A percentile compares a stretch with the other conserved stretches of the same genome.
These are phyloP conservation scores for Apostichopus parvimensis DNA, from an alignment of 35 echinoderm and acorn worm species.

Conservation along the genomic window DNA sequence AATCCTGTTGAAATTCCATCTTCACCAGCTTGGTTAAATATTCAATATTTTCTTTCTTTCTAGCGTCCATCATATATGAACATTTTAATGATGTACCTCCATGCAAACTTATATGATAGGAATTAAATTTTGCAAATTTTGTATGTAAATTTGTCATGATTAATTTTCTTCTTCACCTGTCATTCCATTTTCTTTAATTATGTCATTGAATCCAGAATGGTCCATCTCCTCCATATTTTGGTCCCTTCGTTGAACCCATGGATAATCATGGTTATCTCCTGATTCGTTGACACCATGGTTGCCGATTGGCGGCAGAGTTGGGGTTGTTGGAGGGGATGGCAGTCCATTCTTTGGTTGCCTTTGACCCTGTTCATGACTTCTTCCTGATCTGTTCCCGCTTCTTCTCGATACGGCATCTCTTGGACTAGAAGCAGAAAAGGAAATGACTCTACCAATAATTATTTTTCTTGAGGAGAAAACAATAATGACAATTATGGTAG, in stretches of 20 bases:
- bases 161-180: neutral
- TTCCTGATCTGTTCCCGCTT: constrained; percentile 23
- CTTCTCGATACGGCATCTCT: neutral
- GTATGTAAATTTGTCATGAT: no score
- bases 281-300: neutral
- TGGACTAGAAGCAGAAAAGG: neutral
- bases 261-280: neutral
- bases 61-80: no score
- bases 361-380: neutral
- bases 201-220: neutral
- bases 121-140: no score
- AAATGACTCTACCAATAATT: neutral
- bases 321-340: neutral
- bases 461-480: neutral
- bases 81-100: no score
- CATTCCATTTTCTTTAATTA: constrained; percentile 42
- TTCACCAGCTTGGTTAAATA: no score
- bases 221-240: neutral
- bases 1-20: no score
- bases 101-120: no score
- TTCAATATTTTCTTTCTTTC: no score
- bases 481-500: neutral
- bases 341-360: constrained; percentile 5
- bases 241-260: neutral
- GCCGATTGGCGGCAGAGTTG: constrained; percentile 24